A percentile compares a stretch with the other conserved stretches of the same genome.
These are phyloP conservation scores for Coreoperca whiteheadi DNA, from an alignment of 2,113 vertebrate species.

Conservation along the genomic window DNA sequence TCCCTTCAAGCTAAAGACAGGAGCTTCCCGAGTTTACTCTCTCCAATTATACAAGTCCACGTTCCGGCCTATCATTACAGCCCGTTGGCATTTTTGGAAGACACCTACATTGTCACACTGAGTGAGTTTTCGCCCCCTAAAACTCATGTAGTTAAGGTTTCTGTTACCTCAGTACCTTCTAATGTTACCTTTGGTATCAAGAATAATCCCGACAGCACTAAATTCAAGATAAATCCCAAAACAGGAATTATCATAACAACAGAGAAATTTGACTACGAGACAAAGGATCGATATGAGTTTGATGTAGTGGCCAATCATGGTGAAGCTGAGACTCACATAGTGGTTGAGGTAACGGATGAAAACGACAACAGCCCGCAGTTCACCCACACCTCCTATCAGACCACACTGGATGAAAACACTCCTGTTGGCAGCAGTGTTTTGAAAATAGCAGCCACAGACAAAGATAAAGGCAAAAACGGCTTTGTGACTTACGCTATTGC, in stretches of 20 bases:
- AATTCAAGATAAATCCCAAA: constrained; percentile 89
- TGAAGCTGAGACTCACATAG: constrained; percentile 82
- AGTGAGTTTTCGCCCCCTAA: constrained; percentile 93
- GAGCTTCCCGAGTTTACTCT: constrained; percentile 83
- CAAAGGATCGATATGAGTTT: constrained; percentile 88
- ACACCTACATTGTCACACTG: constrained; percentile 87
- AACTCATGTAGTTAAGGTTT: constrained; percentile 87
- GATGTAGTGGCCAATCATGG: constrained; percentile 85
- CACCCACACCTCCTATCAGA: constrained; percentile 84
- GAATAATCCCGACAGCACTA: constrained; percentile 81
- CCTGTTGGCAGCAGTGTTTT: constrained; percentile 90
- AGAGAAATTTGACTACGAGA: constrained; percentile 86
- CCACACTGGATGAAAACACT: constrained; percentile 89
- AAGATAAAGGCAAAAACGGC: constrained; percentile 89
- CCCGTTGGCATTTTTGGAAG: constrained; percentile 87
- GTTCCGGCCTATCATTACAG: constrained; percentile 84
- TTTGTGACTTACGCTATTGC: constrained; percentile 90
- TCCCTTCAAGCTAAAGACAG: constrained; percentile 91
- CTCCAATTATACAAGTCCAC: constrained; percentile 85
- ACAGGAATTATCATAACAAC: constrained; percentile 91
- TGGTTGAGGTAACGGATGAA: constrained; percentile 89
- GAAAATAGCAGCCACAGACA: constrained; percentile 88
- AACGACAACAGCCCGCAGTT: constrained; percentile 93
- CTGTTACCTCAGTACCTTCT: constrained; percentile 73
- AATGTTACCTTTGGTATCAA: constrained; percentile 88